phyloP scores from a whole-genome alignment of 2,797 vertebrate genomes.

The Tapera naevia region DNA sequence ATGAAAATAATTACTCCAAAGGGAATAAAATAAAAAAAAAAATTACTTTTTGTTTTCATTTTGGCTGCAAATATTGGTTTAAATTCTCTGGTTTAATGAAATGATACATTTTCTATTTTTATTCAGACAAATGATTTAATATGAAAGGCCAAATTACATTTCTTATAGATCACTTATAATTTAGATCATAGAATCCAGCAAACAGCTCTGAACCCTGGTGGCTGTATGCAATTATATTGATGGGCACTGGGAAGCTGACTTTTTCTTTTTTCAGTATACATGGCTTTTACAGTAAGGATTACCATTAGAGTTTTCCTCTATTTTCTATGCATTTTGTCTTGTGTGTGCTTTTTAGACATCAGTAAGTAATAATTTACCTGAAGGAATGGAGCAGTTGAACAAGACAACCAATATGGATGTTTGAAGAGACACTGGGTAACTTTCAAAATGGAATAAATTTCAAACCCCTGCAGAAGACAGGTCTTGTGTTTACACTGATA shows the following conservation, averaged over 20 bases:
- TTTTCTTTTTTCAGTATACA: background rate
- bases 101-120: background rate
- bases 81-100: background rate
- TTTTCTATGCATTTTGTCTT: background rate
- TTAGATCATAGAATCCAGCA: background rate
- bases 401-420: background rate
- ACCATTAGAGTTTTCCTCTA: background rate
- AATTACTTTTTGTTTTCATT: background rate
- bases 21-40: background rate
- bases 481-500: background rate
- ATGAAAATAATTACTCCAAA: background rate
- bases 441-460: background rate
- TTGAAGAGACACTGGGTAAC: background rate
- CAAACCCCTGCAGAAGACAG: background rate
- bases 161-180: background rate
- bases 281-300: background rate
- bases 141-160: conserved; percentile 6
- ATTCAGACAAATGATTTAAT: conserved; percentile 20
- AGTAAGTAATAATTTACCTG: background rate
- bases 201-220: background rate
- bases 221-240: background rate
- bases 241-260: background rate
- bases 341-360: background rate
- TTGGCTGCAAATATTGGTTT: background rate
- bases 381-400: background rate